These are phyloP conservation scores for Tychaedon coryphoeus DNA, from an alignment of 2,113 vertebrate genomes.

Conservation along the genomic window DNA sequence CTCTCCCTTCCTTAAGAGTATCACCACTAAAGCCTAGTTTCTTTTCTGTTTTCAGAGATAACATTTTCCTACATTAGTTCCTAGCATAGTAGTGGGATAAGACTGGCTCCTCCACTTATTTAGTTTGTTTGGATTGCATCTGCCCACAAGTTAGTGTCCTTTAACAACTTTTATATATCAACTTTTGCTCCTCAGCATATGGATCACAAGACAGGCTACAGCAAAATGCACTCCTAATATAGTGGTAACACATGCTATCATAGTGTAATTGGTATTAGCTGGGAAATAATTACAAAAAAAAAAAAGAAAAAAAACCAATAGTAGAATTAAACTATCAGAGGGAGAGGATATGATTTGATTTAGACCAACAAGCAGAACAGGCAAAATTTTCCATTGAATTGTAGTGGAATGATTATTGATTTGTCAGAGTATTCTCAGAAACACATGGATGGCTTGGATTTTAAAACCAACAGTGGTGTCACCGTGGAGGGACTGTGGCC, in stretches of 20 bases:
- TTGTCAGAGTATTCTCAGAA: not conserved
- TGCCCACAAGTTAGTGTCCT: not conserved
- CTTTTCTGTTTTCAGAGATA: not conserved
- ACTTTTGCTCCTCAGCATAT: not conserved
- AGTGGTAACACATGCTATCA: not conserved
- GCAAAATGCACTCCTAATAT: not conserved
- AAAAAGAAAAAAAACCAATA: not conserved
- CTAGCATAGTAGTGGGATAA: not conserved
- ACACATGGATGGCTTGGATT: not conserved
- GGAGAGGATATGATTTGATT: not conserved
- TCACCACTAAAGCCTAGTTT: not conserved
- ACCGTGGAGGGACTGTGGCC: not conserved
- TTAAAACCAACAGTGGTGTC: not conserved
- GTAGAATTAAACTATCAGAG: not conserved
- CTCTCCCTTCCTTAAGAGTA: not conserved
- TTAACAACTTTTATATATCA: not conserved
- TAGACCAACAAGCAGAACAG: not conserved
- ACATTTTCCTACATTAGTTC: not conserved
- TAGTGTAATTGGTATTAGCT: not conserved
- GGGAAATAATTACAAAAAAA: not conserved
- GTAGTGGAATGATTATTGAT: not conserved
- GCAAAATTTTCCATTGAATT: not conserved
- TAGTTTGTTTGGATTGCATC: not conserved
- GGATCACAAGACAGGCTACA: not conserved
- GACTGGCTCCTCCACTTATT: not conserved